These are phyloP conservation scores for Psittacula echo DNA, from an alignment of 2,797 vertebrate species.

Conservation along the genomic window DNA sequence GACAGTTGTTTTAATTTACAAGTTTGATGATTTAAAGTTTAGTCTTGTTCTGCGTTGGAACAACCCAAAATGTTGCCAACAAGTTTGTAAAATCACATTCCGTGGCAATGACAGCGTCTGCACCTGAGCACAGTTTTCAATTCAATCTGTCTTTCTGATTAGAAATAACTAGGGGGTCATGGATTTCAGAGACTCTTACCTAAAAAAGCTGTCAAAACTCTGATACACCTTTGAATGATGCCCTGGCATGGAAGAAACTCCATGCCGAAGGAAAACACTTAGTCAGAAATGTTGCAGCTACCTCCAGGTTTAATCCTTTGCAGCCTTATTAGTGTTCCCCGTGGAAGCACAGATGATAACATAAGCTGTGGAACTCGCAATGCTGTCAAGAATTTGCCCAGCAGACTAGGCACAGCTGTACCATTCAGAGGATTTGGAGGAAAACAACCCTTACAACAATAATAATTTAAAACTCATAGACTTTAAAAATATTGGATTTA, in stretches of 20 bases:
- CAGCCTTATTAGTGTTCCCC: neutral
- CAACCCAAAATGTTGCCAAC: neutral
- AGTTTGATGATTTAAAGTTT: neutral
- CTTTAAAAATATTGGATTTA: constrained; percentile 49
- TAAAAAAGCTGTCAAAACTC: neutral
- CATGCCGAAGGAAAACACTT: neutral
- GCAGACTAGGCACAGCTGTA: neutral
- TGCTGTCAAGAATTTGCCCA: neutral
- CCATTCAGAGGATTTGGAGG: neutral
- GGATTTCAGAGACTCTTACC: neutral
- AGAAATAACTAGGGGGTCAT: neutral
- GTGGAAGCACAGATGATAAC: neutral
- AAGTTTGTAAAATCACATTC: neutral
- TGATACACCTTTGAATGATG: neutral
- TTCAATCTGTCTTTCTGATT: neutral
- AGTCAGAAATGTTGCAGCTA: neutral
- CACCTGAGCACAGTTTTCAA: neutral
- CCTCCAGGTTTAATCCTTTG: neutral
- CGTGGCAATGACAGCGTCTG: rapidly evolving
- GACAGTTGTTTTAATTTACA: neutral
- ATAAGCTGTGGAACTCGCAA: neutral
- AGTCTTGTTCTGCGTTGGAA: neutral
- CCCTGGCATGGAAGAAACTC: neutral
- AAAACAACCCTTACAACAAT: neutral
- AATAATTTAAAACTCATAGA: constrained; percentile 42